Conservation (phyloP, 2,888 invertebrate species). For the Quadroppia sp. region DNA sequence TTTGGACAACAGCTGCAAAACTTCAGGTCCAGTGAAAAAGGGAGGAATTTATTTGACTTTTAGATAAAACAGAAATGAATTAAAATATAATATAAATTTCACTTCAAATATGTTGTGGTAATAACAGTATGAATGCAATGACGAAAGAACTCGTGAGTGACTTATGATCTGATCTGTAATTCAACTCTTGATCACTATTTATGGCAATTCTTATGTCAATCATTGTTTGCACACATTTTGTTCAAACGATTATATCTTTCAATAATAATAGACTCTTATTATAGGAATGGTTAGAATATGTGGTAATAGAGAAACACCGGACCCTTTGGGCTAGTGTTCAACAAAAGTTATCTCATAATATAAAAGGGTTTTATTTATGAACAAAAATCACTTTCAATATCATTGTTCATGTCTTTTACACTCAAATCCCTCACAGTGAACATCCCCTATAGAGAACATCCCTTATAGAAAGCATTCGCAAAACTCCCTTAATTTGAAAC, state of each 20-base stretch:
- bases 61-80: not conserved
- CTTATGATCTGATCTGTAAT: not conserved
- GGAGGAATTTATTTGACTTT: not conserved
- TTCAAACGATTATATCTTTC: not conserved
- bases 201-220: not conserved
- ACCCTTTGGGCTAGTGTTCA: no score
- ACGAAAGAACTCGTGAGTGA: not conserved
- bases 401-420: no score
- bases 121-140: not conserved
- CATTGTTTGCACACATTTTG: not conserved
- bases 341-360: no score
- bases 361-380: no score
- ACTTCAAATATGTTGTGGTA: not conserved
- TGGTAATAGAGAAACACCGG: no score
- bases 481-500: no score
- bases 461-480: no score
- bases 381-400: no score
- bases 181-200: not conserved
- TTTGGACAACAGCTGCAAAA: not conserved
- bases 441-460: no score
- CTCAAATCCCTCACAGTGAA: no score
- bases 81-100: not conserved
- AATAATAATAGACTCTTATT: not conserved
- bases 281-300: not conserved
- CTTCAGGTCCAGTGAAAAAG: not conserved